Evolutionary conservation across 2,888 invertebrate genomes (phyloP), one percentile per base, ranked within the genome.

Genomic region (Dynastes grantii): DNA sequence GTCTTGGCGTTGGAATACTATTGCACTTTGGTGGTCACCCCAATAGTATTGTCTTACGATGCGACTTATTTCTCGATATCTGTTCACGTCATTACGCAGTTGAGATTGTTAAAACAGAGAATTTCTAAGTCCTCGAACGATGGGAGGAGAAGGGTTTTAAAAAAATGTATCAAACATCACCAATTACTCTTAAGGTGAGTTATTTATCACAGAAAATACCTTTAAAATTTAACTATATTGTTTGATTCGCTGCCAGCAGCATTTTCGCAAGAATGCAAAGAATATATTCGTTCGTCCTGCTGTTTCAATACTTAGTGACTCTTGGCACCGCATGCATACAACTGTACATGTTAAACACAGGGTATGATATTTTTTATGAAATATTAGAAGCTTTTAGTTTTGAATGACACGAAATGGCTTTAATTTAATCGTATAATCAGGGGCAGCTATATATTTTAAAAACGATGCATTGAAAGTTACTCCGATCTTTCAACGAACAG

Each of bases 281-380:
- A 32, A 75, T 73, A 5, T 78, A 78, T 67, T 78, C 78, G 0
- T 32, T 11, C 22, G 40, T 75, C 55, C 40, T 78, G 8, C 29
- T 78, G 27, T 27, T 71, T 16, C 75, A 78, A 55, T 78, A 78
- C 16, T 22, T 78, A 22, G 55, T 78, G 58, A 78, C 78, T 3
- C 40, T 78, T 1, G 65, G 64, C 16, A 73, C 55, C 55, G 58
- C 67, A 37, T 78, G 78, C 16, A 51, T 73, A 1, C 78, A 78
- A 58, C 65, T 78, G 58, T 78, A 78, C 65, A 73, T 78, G 16
- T 45, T 78, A 37, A 73, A 64, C 27, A 78, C 55, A 51, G 61
- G 63, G 77, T 77, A 45, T 11, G 45, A 9, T 37, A 37, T 1
- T 37, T 37, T 37, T 37, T 45, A 8, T 45, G 8, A 45, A 11